Percentiles rank a stretch among this genome's conserved stretches.
Conservation (phyloP, 2,888 invertebrate genomes). For the Syrista parreyssii region DNA sequence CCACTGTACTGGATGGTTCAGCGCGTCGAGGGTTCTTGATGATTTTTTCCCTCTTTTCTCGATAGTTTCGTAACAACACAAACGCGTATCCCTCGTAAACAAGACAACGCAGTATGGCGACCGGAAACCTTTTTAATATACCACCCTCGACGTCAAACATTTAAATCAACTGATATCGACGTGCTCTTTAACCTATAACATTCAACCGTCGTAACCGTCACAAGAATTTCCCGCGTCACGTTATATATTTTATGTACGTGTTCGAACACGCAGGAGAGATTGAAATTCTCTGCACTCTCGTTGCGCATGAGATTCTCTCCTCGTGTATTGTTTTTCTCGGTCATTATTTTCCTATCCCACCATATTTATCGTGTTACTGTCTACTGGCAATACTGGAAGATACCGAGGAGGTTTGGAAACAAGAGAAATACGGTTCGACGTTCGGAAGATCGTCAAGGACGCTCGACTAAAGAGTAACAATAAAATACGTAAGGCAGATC, state of each 20-base stretch:
- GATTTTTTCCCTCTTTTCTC: slow-evolving; percentile 7
- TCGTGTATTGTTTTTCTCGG: background rate
- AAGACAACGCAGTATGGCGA: slow-evolving; percentile 14
- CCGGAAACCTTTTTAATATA: slow-evolving; percentile 5
- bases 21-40: slow-evolving; percentile 23
- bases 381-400: background rate
- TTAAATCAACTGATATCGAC: background rate
- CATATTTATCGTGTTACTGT: background rate
- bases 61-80: slow-evolving; percentile 7
- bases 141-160: background rate
- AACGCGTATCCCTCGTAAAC: background rate
- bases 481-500: background rate
- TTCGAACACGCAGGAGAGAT: background rate
- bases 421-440: background rate
- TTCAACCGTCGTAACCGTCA: background rate
- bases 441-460: background rate
- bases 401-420: background rate
- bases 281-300: background rate
- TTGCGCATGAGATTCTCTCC: background rate
- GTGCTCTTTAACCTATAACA: background rate
- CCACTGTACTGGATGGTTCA: slow-evolving; percentile 26
- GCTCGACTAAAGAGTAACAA: background rate
- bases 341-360: background rate
- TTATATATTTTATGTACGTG: background rate
- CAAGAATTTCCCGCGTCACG: background rate